A percentile compares a stretch with the other conserved stretches of the same genome.
These are phyloP conservation scores for Drosophila pseudotakahashii DNA, from an alignment of 2,888 invertebrate genomes.

Conservation along the genomic window DNA sequence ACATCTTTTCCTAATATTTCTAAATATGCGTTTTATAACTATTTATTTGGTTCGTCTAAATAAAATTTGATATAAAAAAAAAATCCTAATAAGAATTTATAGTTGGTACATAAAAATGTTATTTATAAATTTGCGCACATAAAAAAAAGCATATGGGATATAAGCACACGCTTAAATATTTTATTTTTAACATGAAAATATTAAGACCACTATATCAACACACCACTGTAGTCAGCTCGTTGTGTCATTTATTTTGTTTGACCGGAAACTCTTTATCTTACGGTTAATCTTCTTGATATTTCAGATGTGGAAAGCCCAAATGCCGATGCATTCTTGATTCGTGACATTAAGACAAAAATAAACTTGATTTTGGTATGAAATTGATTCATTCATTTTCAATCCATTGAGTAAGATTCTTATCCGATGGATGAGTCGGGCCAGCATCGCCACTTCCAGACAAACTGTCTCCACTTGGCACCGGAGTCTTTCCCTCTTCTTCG, in stretches of 20 bases:
- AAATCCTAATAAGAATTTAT: no score
- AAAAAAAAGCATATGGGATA: no score
- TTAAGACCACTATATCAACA: conserved; percentile 5
- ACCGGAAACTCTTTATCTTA: conserved; percentile 82
- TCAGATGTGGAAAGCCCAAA: conserved; percentile 57
- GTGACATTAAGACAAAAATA: conserved; percentile 62
- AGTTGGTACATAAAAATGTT: no score
- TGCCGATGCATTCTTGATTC: conserved; percentile 68
- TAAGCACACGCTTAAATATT: no score
- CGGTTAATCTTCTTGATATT: conserved; percentile 79
- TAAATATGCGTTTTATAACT: no score
- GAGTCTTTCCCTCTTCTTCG: conserved; percentile 2
- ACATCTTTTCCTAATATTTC: no score
- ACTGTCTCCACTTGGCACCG: conserved; percentile 34
- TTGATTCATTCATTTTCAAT: conserved; percentile 71
- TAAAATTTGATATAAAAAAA: no score
- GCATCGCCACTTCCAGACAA: conserved; percentile 37
- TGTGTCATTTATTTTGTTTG: conserved; percentile 63
- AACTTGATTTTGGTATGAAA: conserved; percentile 58
- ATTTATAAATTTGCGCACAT: no score
- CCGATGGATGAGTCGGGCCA: conserved; percentile 35
- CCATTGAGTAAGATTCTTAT: conserved; percentile 50
- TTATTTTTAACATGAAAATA: not conserved
- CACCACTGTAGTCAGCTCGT: conserved; percentile 47
- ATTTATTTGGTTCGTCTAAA: no score